Percentiles rank a stretch among this genome's conserved stretches.
Evolutionary conservation across 2,113 vertebrate genomes (phyloP).

Genomic region (Pseudorectes ferrugineus): DNA sequence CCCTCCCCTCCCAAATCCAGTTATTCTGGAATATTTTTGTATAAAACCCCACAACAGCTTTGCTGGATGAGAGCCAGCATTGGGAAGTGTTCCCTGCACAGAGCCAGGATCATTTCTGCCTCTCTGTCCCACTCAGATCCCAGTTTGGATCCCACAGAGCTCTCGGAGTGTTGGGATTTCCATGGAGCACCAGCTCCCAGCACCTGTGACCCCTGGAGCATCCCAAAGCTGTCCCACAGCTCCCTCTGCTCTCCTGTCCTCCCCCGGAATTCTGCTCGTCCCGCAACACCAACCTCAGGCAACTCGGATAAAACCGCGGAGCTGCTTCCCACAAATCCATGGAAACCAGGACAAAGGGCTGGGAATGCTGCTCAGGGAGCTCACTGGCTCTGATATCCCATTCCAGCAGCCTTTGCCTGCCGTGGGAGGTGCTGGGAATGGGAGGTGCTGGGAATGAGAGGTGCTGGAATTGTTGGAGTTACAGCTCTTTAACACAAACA

Average conservation of each 20-base stretch:
- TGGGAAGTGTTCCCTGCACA: not conserved
- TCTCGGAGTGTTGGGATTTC: not conserved
- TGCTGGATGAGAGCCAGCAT: not conserved
- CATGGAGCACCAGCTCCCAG: not conserved
- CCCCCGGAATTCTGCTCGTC: not conserved
- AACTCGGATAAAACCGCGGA: accelerated
- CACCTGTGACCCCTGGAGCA: not conserved
- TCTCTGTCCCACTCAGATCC: not conserved
- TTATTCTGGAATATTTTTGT: not conserved
- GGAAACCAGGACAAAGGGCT: not conserved
- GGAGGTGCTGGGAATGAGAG: not conserved
- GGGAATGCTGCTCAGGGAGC: not conserved
- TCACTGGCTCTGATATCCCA: not conserved
- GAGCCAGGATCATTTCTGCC: not conserved
- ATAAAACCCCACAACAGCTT: not conserved
- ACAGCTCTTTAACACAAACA: accelerated
- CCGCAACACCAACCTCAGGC: not conserved
- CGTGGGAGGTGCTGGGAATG: accelerated
- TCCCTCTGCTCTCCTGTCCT: not conserved
- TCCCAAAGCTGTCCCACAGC: not conserved
- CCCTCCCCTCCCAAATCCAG: not conserved
- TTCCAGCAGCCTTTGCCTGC: not conserved
- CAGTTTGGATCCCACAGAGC: not conserved
- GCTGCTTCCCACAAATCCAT: not conserved
- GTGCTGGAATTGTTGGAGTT: not conserved